Evolutionary conservation across 2,888 invertebrate genomes (phyloP).

Genomic region (Limnephilus auricula): DNA sequence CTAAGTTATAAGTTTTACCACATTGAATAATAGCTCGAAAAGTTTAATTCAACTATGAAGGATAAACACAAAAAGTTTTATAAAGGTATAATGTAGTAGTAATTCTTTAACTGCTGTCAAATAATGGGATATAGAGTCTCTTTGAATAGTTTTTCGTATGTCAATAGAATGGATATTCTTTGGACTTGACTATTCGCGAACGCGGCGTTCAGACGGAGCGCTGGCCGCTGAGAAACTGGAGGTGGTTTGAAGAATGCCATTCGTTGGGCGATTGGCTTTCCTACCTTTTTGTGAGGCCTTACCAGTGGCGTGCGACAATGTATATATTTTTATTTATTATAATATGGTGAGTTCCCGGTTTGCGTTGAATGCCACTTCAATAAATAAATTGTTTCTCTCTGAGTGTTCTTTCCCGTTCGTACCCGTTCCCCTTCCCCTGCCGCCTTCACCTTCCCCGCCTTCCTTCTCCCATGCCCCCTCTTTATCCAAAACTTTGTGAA

Average conservation of each 20-base stretch:
- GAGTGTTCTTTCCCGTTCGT: too few relatives aligned
- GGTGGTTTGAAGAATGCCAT: conserved; percentile 44
- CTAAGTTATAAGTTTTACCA: too few relatives aligned
- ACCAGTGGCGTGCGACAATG: background rate
- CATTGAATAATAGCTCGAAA: conserved; percentile 5
- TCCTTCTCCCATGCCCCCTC: too few relatives aligned
- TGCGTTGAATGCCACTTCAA: too few relatives aligned
- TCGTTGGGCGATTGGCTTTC: conserved; percentile 23
- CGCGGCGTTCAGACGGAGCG: background rate
- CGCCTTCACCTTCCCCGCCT: too few relatives aligned
- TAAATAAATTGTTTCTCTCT: too few relatives aligned
- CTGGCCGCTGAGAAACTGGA: conserved; percentile 40
- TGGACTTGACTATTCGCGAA: conserved; percentile 31
- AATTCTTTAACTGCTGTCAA: background rate
- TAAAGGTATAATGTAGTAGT: background rate
- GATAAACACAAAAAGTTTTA: conserved; percentile 22
- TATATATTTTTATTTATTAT: too few relatives aligned
- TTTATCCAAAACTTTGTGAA: too few relatives aligned
- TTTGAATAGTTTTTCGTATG: conserved; percentile 13
- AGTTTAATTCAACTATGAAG: background rate
- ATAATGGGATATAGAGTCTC: background rate
- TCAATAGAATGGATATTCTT: conserved; percentile 13
- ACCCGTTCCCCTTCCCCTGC: too few relatives aligned
- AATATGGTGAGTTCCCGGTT: too few relatives aligned
- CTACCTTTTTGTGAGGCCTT: conserved; percentile 47